Percentiles rank a stretch among this genome's conserved stretches.
Evolutionary conservation across 2,797 vertebrate species (phyloP).

Genomic region (Silurus aristotelis): DNA sequence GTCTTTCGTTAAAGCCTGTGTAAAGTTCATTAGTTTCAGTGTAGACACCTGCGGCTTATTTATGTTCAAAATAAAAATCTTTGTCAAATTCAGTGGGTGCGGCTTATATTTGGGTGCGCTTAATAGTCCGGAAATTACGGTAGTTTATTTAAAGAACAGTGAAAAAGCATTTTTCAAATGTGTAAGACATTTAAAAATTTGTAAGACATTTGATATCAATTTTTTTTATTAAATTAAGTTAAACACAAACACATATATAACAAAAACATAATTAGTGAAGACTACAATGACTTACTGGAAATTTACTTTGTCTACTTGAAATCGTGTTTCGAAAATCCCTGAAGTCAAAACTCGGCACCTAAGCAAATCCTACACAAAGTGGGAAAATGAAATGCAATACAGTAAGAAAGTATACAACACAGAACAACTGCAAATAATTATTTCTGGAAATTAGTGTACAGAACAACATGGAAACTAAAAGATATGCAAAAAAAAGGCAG

Average conservation of each 20-base stretch:
- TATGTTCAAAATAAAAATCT: no score
- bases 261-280: neutral
- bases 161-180: neutral
- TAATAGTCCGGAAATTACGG: no score
- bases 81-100: no score
- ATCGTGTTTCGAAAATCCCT: slow-evolving; percentile 95
- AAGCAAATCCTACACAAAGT: slow-evolving; percentile 82
- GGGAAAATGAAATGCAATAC: slow-evolving; percentile 3
- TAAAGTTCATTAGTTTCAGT: no score
- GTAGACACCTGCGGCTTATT: no score
- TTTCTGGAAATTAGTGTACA: neutral
- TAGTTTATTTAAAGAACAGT: no score
- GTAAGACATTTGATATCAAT: no score
- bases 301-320: slow-evolving; percentile 99
- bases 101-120: no score
- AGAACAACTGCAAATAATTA: neutral
- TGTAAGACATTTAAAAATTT: neutral
- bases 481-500: neutral
- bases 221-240: no score
- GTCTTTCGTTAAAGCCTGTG: no score
- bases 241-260: neutral
- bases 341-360: slow-evolving; percentile 96
- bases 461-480: neutral
- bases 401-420: neutral
- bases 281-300: slow-evolving; percentile 87